These are phyloP conservation scores for pig (Sus scrofa) DNA, from an alignment of 2,113 vertebrate species.

Conservation along the genomic window T2T-Sscrofa CM000812.6:212386001-212386500, in stretches of 20 bases:
- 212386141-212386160: not conserved
- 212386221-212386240: too few relatives aligned
- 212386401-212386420: not conserved
- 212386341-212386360: not conserved
- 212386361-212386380: not conserved
- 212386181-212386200: too few relatives aligned
- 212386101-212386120: not conserved
- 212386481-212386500: not conserved
- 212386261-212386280: too few relatives aligned
- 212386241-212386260: too few relatives aligned
- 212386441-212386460: not conserved
- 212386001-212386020: not conserved
- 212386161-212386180: not conserved
- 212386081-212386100: not conserved
- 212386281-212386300: too few relatives aligned
- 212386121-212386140: not conserved
- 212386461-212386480: not conserved
- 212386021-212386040: not conserved
- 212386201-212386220: too few relatives aligned
- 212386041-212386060: not conserved
- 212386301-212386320: too few relatives aligned
- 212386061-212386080: not conserved
- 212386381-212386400: fast-evolving
- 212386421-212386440: not conserved
- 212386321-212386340: not conserved